Percentiles rank a stretch among this genome's conserved stretches.
Conservation (phyloP, 2,888 invertebrate genomes). For the Malthinus seriepunctatus region DNA sequence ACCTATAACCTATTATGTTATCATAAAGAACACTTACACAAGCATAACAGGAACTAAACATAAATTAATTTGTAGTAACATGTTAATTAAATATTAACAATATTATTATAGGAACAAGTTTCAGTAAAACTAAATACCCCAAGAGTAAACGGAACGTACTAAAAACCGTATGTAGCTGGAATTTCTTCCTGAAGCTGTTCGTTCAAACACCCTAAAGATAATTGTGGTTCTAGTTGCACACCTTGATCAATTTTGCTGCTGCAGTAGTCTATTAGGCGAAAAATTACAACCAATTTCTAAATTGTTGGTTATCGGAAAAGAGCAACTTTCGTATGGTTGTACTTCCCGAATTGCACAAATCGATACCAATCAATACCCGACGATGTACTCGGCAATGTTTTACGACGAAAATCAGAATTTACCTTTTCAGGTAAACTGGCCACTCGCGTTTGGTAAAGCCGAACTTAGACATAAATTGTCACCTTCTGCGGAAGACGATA, state of each 20-base stretch:
- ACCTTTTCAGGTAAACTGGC: conserved; percentile 86
- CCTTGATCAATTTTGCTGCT: conserved; percentile 78
- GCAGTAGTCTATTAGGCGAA: conserved; percentile 73
- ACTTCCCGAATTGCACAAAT: conserved; percentile 80
- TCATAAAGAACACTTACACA: too few species aligned
- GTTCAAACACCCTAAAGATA: conserved; percentile 62
- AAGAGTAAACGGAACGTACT: too few species aligned
- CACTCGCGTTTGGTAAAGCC: conserved; percentile 75
- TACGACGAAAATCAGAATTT: conserved; percentile 83
- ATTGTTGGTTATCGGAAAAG: conserved; percentile 48
- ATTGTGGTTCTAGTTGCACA: conserved; percentile 70
- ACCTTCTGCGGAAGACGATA: conserved; percentile 87
- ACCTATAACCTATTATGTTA: too few species aligned
- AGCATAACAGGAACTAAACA: too few species aligned
- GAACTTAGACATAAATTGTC: conserved; percentile 90
- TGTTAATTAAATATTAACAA: too few species aligned
- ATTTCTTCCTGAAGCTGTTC: too few species aligned
- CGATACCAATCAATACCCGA: conserved; percentile 89
- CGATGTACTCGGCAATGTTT: conserved; percentile 93
- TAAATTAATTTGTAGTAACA: too few species aligned
- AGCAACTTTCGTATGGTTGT: conserved; percentile 75
- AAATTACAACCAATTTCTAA: conserved; percentile 64
- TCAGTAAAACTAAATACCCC: too few species aligned
- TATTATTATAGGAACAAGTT: too few species aligned
- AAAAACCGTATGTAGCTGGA: too few species aligned